Evolutionary conservation across 2,113 vertebrate genomes (phyloP).

Genomic region (Rhinolophus sinicus): DNA sequence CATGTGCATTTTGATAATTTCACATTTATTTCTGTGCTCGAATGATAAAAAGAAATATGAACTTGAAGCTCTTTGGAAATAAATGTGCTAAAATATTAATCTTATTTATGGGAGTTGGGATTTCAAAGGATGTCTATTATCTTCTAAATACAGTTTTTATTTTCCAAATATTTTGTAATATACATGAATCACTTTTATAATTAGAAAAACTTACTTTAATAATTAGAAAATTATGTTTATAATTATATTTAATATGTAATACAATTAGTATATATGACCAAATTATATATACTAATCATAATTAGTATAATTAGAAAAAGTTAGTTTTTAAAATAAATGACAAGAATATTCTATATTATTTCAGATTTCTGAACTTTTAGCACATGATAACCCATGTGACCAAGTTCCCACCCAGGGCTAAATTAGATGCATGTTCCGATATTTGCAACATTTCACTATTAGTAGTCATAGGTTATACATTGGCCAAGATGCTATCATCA

Average conservation of each 20-base stretch:
- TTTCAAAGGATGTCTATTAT: neutral
- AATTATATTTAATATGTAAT: neutral
- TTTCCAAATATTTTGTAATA: neutral
- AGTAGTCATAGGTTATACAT: neutral
- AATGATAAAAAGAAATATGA: neutral
- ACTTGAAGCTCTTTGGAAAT: neutral
- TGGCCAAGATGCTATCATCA: neutral
- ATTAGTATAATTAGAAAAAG: neutral
- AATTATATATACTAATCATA: too few relatives aligned
- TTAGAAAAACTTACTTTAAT: neutral
- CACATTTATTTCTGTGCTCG: too few relatives aligned
- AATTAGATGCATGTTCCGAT: neutral
- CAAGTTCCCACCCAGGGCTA: neutral
- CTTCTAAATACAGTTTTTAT: neutral
- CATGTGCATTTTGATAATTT: too few relatives aligned
- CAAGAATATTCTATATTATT: neutral
- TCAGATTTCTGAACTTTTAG: neutral
- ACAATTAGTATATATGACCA: too few relatives aligned
- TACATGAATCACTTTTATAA: neutral
- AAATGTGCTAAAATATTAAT: neutral
- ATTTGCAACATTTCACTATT: neutral
- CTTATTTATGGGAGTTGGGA: neutral
- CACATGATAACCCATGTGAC: neutral
- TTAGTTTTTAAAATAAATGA: neutral
- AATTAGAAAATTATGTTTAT: neutral